Evolutionary conservation across 2,888 invertebrate species (phyloP).

Genomic region (Perithous albicinctus): DNA sequence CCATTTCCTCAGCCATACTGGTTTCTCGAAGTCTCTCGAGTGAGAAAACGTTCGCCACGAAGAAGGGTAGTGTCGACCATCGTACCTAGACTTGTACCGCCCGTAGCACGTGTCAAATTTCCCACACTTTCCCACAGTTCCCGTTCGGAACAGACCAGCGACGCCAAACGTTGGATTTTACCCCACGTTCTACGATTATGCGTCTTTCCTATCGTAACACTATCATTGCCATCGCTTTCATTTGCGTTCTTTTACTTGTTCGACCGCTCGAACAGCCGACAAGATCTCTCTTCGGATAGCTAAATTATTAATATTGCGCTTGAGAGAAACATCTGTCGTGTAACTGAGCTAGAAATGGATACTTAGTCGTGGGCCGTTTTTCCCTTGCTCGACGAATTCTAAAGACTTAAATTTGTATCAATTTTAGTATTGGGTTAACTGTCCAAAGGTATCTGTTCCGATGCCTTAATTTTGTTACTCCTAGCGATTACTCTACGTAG

Average conservation of each 20-base stretch:
- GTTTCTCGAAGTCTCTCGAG: conserved; percentile 32
- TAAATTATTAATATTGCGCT: too few relatives aligned
- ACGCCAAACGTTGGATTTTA: conserved; percentile 30
- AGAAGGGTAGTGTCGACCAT: conserved; percentile 45
- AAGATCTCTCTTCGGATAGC: background rate
- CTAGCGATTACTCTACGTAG: too few relatives aligned
- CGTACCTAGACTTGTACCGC: conserved; percentile 46
- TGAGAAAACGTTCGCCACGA: conserved; percentile 32
- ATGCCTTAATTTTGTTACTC: too few relatives aligned
- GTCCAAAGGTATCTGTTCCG: too few relatives aligned
- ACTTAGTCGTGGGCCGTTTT: too few relatives aligned
- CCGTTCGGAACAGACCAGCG: conserved; percentile 28
- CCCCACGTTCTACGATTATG: background rate
- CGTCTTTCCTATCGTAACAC: conserved; percentile 5
- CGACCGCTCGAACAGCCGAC: background rate
- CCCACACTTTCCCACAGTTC: conserved; percentile 56
- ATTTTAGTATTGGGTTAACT: too few relatives aligned
- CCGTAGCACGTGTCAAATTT: conserved; percentile 57
- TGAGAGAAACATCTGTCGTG: too few relatives aligned
- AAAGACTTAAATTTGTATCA: too few relatives aligned
- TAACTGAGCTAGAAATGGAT: too few relatives aligned
- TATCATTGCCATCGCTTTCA: background rate
- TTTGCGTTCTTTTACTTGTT: background rate
- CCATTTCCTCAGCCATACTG: conserved; percentile 37
- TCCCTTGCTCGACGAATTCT: too few relatives aligned